These are phyloP conservation scores for Palythoa heliodiscus DNA, from an alignment of 92 coral and sea anemone genomes.

Conservation along the genomic window DNA sequence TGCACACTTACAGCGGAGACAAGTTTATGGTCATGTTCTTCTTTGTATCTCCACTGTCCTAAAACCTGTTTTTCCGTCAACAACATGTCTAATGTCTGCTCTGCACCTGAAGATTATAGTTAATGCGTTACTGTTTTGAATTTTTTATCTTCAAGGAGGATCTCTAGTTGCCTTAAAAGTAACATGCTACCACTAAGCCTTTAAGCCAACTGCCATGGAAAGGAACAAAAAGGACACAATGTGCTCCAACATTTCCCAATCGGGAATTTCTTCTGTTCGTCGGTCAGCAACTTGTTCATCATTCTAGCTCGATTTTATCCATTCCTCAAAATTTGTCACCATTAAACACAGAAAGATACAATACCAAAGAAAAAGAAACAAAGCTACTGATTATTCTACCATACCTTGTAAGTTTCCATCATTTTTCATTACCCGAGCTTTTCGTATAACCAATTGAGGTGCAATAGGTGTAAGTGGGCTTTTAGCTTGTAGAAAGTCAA, in stretches of 20 bases:
- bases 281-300: too few relatives aligned
- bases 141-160: too few relatives aligned
- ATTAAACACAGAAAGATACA: background rate
- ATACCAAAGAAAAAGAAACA: background rate
- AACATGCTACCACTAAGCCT: too few relatives aligned
- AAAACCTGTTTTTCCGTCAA: conserved; percentile 61
- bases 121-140: background rate
- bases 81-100: conserved; percentile 78
- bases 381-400: background rate
- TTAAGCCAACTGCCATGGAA: too few relatives aligned
- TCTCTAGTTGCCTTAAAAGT: too few relatives aligned
- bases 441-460: conserved; percentile 88
- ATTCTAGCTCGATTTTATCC: too few relatives aligned
- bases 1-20: conserved; percentile 95
- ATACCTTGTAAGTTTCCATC: conserved; percentile 89
- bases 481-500: conserved; percentile 67
- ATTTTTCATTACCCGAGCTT: conserved; percentile 87
- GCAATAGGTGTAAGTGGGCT: conserved; percentile 84
- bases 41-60: conserved; percentile 81
- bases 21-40: conserved; percentile 71
- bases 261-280: too few relatives aligned
- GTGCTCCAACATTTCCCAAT: too few relatives aligned
- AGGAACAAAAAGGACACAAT: too few relatives aligned
- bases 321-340: too few relatives aligned
- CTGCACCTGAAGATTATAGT: conserved; percentile 67